Evolutionary conservation across 2,797 vertebrate genomes (phyloP), one percentile per base, ranked within the genome.

Genomic region (Phoebastria nigripes): DNA sequence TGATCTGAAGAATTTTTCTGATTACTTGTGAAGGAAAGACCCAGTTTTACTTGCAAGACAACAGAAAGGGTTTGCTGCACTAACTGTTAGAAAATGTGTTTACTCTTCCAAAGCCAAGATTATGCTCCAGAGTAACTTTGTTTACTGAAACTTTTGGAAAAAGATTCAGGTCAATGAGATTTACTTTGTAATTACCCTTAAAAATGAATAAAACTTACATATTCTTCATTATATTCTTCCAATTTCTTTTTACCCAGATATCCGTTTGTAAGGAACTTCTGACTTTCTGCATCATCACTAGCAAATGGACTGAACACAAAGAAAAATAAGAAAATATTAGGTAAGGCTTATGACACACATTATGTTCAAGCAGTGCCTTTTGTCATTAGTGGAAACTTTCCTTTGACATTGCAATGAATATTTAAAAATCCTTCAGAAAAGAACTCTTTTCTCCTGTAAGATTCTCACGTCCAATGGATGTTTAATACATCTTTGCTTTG

Each of bases 261-360:
- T 67, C 99, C 99, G 59, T 99, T 99, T 46, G 99, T 98, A 88
- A 99, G 98, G 94, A 99, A 99, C 97, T 99, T 99, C 95, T 99
- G 99, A 96, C 98, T 99, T 97, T 99, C 99, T 46, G 97, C 96
- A 92, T 98, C 98, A 16, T 98, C 98, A 7, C 98, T 98, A 58
- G 90, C 94, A 97, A 98, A 99, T 55, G 99, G 98, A 96, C 99
- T 99, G 94, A 86, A 96, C 3, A 71, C 20, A 74, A 67, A 85
- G 37, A 15, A 95, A 96, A 94, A 76, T 37, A 77, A 92, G 20
- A 93, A 94, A 71, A 31, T n/a, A 42, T 62, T 73, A 92, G 37
- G 20, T 86, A 67, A 90, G 46, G 8, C 15, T 77, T 58, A 56
- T n/a, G 70, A 44, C 24, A 84, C 2, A 51, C 5, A 28, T 73